Percentiles rank a stretch among this genome's conserved stretches.
Evolutionary conservation across 2,888 invertebrate species (phyloP).

Genomic region (Helicoverpa assulta): DNA sequence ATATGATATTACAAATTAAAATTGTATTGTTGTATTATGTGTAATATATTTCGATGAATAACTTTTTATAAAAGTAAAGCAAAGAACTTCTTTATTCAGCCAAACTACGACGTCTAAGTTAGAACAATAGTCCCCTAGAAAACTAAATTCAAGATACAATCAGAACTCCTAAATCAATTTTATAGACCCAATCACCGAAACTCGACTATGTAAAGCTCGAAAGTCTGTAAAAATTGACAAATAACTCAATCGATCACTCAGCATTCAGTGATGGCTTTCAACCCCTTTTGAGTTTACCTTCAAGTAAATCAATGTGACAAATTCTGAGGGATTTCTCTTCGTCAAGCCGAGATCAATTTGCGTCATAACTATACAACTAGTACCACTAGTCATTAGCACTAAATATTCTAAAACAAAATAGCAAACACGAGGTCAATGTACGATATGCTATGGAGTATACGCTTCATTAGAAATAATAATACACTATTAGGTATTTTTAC

Average conservation of each 20-base stretch:
- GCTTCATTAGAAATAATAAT: slow-evolving; percentile 1
- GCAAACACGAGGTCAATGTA: slow-evolving; percentile 2
- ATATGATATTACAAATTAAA: too few species aligned
- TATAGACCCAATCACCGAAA: slow-evolving; percentile 6
- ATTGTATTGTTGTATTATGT: too few species aligned
- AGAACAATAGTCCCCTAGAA: neutral
- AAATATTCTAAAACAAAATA: neutral
- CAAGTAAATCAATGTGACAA: slow-evolving; percentile 24
- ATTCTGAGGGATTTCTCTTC: slow-evolving; percentile 17
- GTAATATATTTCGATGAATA: too few species aligned
- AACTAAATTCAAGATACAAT: neutral
- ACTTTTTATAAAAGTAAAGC: too few species aligned
- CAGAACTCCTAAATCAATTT: slow-evolving; percentile 5
- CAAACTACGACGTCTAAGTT: neutral
- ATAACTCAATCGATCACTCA: slow-evolving; percentile 23
- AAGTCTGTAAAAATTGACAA: slow-evolving; percentile 28
- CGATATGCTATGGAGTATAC: slow-evolving; percentile 6
- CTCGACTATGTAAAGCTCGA: slow-evolving; percentile 6
- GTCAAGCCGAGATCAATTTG: slow-evolving; percentile 15
- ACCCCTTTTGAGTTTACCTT: slow-evolving; percentile 10
- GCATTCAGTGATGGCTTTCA: slow-evolving; percentile 23
- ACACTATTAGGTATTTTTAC: neutral
- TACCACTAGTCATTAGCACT: neutral
- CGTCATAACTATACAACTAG: neutral
- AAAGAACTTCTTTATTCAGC: too few species aligned